Base-by-base conservation (phyloP, 2,888 invertebrate species). In the Synanthedon tipuliformis region DNA sequence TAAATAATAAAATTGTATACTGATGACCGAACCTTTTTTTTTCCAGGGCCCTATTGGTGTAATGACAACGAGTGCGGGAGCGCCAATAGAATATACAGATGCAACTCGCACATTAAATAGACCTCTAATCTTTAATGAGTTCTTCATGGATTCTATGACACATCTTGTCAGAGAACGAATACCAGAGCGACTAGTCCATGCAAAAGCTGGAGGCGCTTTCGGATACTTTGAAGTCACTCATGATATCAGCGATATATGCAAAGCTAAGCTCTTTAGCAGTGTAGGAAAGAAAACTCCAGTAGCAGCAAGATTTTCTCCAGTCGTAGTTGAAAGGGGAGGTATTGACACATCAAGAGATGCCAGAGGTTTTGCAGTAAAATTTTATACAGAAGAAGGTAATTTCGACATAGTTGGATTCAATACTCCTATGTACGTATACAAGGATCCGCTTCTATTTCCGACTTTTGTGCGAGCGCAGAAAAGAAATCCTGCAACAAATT, bases 391-490 rank as follows among this genome's bases (percentile, higher is more conserved):
- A 62, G 94, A 95, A 57, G 95, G 95, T 4, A 92, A 93, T 61
- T 95, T 96, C 92, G 97, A 97, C 82, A 83, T 96, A 54, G 95
- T 95, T 3, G 96, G 96, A 10, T 92, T 93, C 68, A 96, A 94
- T 73, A 95, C 94, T 0, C 96, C 96, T 0, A 92, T 96, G 62
- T 96, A 95, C 81, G 95, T 95, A 71, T 91, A 96, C 68, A 90
- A 95, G 54, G 97, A 97, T 76, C 95, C 97, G 0, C 80, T 93
- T 7, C 78, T 94, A 41, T 98, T 98, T 78, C 93, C 96, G 5
- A 94, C 93, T 62, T 95, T 98, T 69, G 95, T 97, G 60, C 96
- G 96, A 75, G 94, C 96, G 0, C 96, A 96, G 72, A 97, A 96
- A 75, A 89, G 97, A 61, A 97, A 98, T 76, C 98, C 98, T 1